Base-by-base conservation (phyloP, 1,140 invertebrate species). In the Thalassaphorura encarpata region DNA sequence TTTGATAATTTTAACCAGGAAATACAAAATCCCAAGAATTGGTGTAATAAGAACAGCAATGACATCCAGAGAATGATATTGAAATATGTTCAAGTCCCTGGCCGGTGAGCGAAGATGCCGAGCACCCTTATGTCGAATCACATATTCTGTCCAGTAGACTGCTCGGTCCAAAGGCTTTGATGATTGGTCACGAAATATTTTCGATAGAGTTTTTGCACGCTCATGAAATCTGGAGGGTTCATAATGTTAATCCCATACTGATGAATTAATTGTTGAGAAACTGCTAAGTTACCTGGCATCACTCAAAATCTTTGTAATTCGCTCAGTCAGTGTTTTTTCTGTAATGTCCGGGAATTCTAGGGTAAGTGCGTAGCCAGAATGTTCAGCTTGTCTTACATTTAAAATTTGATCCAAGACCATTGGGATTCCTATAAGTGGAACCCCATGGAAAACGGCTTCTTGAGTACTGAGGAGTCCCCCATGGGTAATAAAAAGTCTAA, bases 391-490 rank as follows among this genome's bases (percentile, higher is more conserved):
- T 33, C 52, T 64, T 15, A 64, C 54, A 54, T 71, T 72, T 40
- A 63, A 60, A 15, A 55, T 48, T 54, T 51, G 48, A 8, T 51
- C 48, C 2, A 43, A 43, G 24, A 60, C 52, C 2, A 60, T 15
- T 39, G 58, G 58, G 15, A 60, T 19, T 4, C n/a, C 31, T 11
- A 56, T 39, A 23, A 60, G 23, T 5, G 58, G 58, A 4, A 60
- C 58, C 8, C 21, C 54, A 28, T 55, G 21, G 29, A 24, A 56
- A 36, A 56, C 40, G 4, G 58, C 31, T 51, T 60, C 58, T 28
- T 55, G 28, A n/a, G 41, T 62, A 24, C 71, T 70, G n/a, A 70
- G 68, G 21, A 67, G 67, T 5, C 73, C 73, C 52, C 73, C 72
- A 28, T 60, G 58, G 24, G 47, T 45, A 18, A 60, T 47, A 40